These are phyloP conservation scores for Linepithema humile DNA, from an alignment of 1,140 invertebrate species.

Conservation along the genomic window DNA sequence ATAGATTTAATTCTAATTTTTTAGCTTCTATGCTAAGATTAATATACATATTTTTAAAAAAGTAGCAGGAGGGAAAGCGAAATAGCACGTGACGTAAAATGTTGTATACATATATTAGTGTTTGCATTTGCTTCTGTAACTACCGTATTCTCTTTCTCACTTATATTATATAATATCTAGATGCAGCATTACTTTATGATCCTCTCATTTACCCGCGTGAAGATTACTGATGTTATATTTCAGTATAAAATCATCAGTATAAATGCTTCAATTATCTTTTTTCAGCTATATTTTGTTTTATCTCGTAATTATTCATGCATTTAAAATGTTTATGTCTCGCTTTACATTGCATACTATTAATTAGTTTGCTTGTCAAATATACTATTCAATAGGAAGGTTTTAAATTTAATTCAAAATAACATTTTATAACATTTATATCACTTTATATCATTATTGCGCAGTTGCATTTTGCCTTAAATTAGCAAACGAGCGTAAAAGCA, in stretches of 20 bases:
- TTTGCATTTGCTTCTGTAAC: conserved; percentile 44
- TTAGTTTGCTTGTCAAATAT: neutral
- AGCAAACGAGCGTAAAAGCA: too few relatives aligned
- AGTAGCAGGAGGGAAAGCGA: conserved; percentile 11
- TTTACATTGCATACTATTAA: conserved; percentile 10
- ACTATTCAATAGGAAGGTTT: neutral
- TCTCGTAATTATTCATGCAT: too few relatives aligned
- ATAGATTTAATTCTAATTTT: neutral
- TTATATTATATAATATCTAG: conserved; percentile 40
- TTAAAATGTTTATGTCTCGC: neutral
- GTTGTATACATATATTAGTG: conserved; percentile 32
- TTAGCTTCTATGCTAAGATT: neutral
- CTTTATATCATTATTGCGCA: neutral
- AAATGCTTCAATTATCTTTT: neutral
- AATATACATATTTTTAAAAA: neutral
- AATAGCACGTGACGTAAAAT: conserved; percentile 46
- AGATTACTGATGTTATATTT: conserved; percentile 33
- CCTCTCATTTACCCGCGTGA: conserved; percentile 5
- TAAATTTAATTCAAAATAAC: neutral
- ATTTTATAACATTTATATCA: too few relatives aligned
- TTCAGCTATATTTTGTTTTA: neutral
- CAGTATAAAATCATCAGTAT: neutral
- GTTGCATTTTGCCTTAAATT: neutral
- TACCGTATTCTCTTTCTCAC: neutral
- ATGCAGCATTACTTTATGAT: conserved; percentile 45